Percentiles rank a stretch among this genome's conserved stretches.
phyloP scores from a whole-genome alignment of 2,113 vertebrate genomes.

The Turdus rufiventris region DNA sequence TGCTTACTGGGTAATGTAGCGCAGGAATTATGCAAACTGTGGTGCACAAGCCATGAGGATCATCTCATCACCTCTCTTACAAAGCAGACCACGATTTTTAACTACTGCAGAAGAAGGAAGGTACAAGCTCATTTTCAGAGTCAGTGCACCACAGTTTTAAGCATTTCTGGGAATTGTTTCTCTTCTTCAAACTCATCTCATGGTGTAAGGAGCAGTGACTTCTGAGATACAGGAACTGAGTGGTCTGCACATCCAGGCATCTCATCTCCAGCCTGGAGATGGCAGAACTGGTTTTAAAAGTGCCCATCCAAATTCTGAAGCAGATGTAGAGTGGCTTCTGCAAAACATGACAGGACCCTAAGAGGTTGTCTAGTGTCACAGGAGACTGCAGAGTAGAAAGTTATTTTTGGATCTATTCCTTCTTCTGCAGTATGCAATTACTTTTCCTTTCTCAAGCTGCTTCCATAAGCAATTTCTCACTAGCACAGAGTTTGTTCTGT shows the following conservation, averaged over 20 bases:
- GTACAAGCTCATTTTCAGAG: background rate
- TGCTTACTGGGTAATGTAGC: background rate
- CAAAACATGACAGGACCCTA: background rate
- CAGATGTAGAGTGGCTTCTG: background rate
- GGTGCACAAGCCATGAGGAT: background rate
- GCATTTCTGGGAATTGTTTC: background rate
- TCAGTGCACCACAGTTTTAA: background rate
- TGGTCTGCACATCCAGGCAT: background rate
- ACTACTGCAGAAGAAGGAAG: background rate
- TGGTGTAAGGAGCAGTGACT: background rate
- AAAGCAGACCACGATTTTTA: background rate
- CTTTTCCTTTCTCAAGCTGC: background rate
- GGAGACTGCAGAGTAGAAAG: background rate
- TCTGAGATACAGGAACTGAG: background rate
- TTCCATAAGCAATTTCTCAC: slow-evolving; percentile 3
- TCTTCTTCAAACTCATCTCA: background rate
- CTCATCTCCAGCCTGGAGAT: background rate
- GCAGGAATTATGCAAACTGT: background rate
- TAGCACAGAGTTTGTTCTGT: background rate
- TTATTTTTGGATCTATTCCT: background rate
- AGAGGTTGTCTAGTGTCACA: background rate
- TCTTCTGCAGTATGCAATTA: background rate
- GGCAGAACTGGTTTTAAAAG: background rate
- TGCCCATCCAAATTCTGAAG: background rate
- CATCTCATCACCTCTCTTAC: background rate